Evolutionary conservation across 35 echinoderm and acorn worm genomes (phyloP), one percentile per base, ranked within the genome.

Genomic region (Holothuria glaberrima): DNA sequence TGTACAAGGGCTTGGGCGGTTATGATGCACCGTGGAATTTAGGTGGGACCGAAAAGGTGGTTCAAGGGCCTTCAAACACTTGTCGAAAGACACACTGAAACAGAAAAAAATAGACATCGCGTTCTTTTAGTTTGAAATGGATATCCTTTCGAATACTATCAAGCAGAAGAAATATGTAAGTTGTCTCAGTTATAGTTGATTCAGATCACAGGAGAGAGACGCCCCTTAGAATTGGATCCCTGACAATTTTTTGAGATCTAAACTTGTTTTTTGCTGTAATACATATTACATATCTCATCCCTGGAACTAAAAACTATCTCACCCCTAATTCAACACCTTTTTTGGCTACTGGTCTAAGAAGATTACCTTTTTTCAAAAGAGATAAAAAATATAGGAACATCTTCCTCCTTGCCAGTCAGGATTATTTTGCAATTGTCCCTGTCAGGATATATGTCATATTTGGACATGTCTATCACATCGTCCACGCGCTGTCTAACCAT

Each of bases 391-490:
- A 12, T 14, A n/a, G 18, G 29, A 12, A 75, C 12, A 38, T 75
- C 71, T 19, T 45, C 5, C 44, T 38, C 71, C 20, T 3, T 44
- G 33, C 33, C 44, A 41, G 44, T 75, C 6, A 75, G 71, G 18
- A 6, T 22, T 48, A 75, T n/a, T 5, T 22, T 75, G 41, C 71
- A n/a, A 38, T 38, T 75, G 20, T 75, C 71, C 4, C 5, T 22
- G 22, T 38, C 21, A 38, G 71, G 1, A 35, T 5, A 5, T 35
- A n/a, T 9, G 32, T 75, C 30, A 41, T 35, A 75, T 32, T 75
- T 75, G 32, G 71, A 34, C 71, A 75, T 38, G 71, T 75, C 71
- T 45, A 75, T 9, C 12, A 32, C 22, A 30, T 69, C 66, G 21
- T 30, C 31, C 31, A 30, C 66, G 9, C 25, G 66, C 31, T 27